These are phyloP conservation scores for Urocolius indicus DNA, from an alignment of 2,113 vertebrate genomes.

Conservation along the genomic window DNA sequence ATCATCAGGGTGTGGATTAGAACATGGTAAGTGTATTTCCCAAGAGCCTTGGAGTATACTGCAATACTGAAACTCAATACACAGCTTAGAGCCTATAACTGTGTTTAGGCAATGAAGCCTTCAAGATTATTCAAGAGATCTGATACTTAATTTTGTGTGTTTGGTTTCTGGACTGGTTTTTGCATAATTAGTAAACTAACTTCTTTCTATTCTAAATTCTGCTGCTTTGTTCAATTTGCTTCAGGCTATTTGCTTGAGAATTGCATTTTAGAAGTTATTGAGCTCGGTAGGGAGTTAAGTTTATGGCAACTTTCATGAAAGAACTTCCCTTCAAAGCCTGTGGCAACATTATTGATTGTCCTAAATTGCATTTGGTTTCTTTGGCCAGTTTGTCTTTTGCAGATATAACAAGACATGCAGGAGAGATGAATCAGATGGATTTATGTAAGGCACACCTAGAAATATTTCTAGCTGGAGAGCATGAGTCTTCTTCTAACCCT, in stretches of 20 bases:
- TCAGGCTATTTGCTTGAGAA: not conserved
- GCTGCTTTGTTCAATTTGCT: not conserved
- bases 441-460: not conserved
- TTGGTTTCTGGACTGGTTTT: slow-evolving; percentile 15
- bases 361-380: not conserved
- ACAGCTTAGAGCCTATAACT: not conserved
- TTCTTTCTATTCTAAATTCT: not conserved
- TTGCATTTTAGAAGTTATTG: not conserved
- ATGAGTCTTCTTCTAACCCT: not conserved
- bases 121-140: not conserved
- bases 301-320: not conserved
- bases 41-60: not conserved
- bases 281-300: not conserved
- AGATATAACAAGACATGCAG: not conserved
- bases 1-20: not conserved
- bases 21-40: not conserved
- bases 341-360: not conserved
- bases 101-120: not conserved
- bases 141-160: slow-evolving; percentile 15
- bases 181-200: not conserved
- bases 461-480: not conserved
- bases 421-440: not conserved
- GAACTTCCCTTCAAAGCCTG: not conserved
- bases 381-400: not conserved
- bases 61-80: not conserved